Evolutionary conservation across 2,797 vertebrate species (phyloP), one percentile per base, ranked within the genome.

Genomic region (Morus bassanus): DNA sequence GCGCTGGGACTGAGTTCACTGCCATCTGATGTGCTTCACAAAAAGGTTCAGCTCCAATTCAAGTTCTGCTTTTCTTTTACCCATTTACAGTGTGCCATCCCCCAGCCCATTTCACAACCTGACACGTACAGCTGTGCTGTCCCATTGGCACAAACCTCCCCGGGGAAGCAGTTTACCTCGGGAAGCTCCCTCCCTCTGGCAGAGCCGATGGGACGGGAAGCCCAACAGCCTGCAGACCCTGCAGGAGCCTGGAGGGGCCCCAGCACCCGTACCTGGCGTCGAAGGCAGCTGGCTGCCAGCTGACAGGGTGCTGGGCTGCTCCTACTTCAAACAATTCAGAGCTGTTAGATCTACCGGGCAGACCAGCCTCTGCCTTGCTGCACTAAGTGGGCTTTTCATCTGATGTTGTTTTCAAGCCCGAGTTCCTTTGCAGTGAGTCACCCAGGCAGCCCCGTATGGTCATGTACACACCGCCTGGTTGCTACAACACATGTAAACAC

Each of bases 401-500:
- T 43, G 90, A n/a, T 37, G 51, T 56, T 76, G 85, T 89, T 96
- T 88, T 83, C 24, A 5, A 95, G 88, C 70, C 56, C 18, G 19
- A 94, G 94, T 97, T 97, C 97, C 93, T 91, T 48, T 27, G 85
- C 88, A 22, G 60, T 97, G 97, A 97, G 95, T 97, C 97, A 97
- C 61, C 28, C 92, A 21, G 33, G 41, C 92, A 69, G 86, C 82
- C 95, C 93, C 54, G 33, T 41, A 72, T n/a, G 45, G 88, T 19
- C 92, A 78, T 82, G 88, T 35, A 78, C 96, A 82, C 86, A 65
- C 51, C 4, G 74, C 68, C 82, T 33, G 79, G 97, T 97, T 97
- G 97, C 97, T 96, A 97, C 97, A 97, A 97, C 97, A 97, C 87
- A 51, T 6, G 48, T 97, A 96, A 97, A 97, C 96, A 97, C 83